Evolutionary conservation across 2,888 invertebrate genomes (phyloP).

Genomic region (Drosophila mayaguana): DNA sequence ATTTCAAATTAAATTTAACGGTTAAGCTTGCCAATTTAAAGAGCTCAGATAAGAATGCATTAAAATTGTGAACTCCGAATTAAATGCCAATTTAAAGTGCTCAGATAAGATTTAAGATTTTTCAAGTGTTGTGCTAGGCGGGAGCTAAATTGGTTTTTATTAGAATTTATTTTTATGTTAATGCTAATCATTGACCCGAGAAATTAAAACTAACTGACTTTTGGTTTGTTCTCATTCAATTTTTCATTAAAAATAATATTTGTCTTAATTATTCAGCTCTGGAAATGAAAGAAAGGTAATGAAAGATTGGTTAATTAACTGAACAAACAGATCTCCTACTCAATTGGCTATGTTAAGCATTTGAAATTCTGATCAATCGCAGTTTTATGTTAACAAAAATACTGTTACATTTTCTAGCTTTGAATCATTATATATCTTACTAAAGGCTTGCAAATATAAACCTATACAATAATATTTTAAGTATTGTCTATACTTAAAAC

Average conservation of each 20-base stretch:
- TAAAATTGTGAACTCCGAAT: not conserved
- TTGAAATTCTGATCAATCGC: constrained; percentile 6
- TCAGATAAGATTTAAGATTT: not conserved
- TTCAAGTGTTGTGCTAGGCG: not conserved
- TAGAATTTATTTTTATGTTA: not conserved
- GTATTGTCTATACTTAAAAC: no score
- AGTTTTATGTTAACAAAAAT: not conserved
- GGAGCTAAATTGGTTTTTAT: not conserved
- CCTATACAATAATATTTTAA: not conserved
- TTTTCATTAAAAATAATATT: not conserved
- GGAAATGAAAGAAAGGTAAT: not conserved
- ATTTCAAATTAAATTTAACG: constrained; percentile 26
- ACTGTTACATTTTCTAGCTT: not conserved
- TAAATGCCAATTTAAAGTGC: not conserved
- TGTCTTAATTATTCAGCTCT: not conserved
- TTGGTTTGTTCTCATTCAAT: not conserved
- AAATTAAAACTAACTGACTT: not conserved
- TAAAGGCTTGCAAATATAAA: not conserved
- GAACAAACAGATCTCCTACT: not conserved
- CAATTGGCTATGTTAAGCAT: constrained; percentile 11
- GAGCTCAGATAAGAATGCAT: not conserved
- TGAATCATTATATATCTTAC: not conserved
- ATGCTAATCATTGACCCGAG: not conserved
- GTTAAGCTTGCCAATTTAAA: not conserved
- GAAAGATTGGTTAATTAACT: not conserved